Evolutionary conservation across 2,113 vertebrate genomes (phyloP).

Genomic region (Pungitius pungitius): DNA sequence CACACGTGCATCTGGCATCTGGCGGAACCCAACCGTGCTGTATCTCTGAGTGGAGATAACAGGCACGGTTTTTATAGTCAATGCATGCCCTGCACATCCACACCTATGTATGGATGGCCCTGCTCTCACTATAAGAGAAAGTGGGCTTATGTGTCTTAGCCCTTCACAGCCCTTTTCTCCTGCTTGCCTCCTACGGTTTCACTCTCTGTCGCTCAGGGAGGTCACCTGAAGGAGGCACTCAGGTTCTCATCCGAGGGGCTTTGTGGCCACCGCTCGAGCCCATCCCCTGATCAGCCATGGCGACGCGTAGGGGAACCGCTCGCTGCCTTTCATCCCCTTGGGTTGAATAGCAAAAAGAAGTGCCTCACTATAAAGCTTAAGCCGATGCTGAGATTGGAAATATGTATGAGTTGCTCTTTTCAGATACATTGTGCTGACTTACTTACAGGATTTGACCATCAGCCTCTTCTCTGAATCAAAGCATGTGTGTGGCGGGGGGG

Average conservation of each 20-base stretch:
- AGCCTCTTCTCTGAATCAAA: constrained; percentile 45
- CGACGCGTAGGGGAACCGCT: constrained; percentile 45
- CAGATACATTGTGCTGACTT: constrained; percentile 64
- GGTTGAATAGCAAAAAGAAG: constrained; percentile 70
- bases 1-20: constrained; percentile 47
- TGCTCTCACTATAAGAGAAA: constrained; percentile 57
- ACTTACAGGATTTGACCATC: constrained; percentile 52
- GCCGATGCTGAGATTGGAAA: constrained; percentile 58
- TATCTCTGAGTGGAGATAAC: constrained; percentile 63
- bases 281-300: constrained; percentile 61
- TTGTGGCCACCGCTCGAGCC: constrained; percentile 58
- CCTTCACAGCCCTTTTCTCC: constrained; percentile 60
- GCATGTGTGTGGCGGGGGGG: constrained; percentile 15
- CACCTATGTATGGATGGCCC: constrained; percentile 48
- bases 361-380: constrained; percentile 51
- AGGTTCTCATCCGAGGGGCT: constrained; percentile 65
- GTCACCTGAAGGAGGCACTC: constrained; percentile 79
- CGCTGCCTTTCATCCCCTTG: constrained; percentile 68
- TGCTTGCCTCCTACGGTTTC: constrained; percentile 30
- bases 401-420: constrained; percentile 66
- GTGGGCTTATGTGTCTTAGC: constrained; percentile 73
- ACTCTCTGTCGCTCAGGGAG: constrained; percentile 63
- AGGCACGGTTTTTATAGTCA: constrained; percentile 49
- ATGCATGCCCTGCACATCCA: constrained; percentile 47
- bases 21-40: constrained; percentile 57